phyloP scores from a whole-genome alignment of 1,140 invertebrate genomes.

The Drosophila tani region DNA sequence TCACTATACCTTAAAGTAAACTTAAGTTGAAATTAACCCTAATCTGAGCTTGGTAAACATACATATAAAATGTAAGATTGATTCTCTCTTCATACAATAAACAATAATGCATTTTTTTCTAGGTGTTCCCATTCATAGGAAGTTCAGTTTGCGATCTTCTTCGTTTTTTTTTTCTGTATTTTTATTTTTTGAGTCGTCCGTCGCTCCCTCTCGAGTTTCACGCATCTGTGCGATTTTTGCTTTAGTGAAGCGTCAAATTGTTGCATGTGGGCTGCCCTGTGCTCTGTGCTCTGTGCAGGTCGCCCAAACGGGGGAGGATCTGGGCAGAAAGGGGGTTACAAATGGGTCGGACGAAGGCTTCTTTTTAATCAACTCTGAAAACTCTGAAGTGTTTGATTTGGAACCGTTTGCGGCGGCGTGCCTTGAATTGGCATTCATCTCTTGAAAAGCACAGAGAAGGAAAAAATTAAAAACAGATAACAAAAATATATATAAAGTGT shows the following conservation, averaged over 20 bases:
- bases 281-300: conserved; percentile 5
- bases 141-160: conserved; percentile 26
- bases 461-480: background rate
- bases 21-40: no score
- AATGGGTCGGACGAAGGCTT: conserved; percentile 9
- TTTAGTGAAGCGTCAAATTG: conserved; percentile 77
- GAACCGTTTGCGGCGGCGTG: conserved; percentile 59
- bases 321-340: background rate
- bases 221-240: conserved; percentile 74
- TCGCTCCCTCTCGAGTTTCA: conserved; percentile 38
- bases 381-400: conserved; percentile 81
- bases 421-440: conserved; percentile 31
- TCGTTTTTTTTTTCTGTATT: conserved; percentile 4
- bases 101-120: background rate
- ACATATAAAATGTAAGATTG: no score
- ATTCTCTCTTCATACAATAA: no score
- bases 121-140: conserved; percentile 34
- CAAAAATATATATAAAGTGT: background rate
- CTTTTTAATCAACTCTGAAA: conserved; percentile 79
- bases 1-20: no score
- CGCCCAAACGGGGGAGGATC: conserved; percentile 27
- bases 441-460: background rate
- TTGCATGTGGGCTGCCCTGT: conserved; percentile 64
- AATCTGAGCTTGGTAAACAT: no score
- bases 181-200: conserved; percentile 1